Percentiles rank a stretch among this genome's conserved stretches.
Conservation (phyloP, 1,140 invertebrate species). For the Habropoda laboriosa region DNA sequence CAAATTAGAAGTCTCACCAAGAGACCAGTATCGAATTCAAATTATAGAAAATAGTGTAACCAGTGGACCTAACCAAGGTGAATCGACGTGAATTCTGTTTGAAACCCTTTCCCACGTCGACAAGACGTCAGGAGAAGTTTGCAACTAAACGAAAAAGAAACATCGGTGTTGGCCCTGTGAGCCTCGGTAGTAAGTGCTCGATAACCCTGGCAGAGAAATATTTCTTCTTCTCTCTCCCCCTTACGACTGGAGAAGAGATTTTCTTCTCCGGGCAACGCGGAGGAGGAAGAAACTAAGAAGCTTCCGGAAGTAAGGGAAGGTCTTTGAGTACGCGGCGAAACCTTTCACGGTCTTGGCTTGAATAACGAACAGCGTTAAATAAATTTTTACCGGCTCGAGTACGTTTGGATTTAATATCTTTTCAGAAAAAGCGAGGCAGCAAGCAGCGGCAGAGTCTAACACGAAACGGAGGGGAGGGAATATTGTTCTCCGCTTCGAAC, state of each 20-base stretch:
- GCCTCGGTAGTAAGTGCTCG: neutral
- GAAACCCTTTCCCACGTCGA: no score
- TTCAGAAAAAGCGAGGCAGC: no score
- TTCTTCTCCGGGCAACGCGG: neutral
- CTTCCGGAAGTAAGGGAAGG: neutral
- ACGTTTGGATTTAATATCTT: conserved; percentile 3
- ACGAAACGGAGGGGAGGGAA: neutral
- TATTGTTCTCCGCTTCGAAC: conserved; percentile 1
- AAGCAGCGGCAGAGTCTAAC: no score
- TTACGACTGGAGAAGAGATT: no score
- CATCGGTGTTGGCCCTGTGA: no score
- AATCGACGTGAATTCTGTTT: no score
- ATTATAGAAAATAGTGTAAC: no score
- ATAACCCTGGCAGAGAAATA: neutral
- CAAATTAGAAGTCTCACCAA: no score
- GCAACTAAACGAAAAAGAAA: no score
- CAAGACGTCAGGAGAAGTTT: no score
- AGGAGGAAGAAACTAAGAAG: conserved; percentile 16
- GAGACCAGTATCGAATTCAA: no score
- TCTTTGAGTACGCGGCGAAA: neutral
- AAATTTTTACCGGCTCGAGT: conserved; percentile 20
- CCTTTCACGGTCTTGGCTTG: neutral
- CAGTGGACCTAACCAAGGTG: no score
- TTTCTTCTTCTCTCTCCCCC: neutral
- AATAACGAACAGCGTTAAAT: conserved; percentile 32